These are phyloP conservation scores for Caenorhabditis latens DNA, from an alignment of 1,140 invertebrate genomes.

Conservation along the genomic window DNA sequence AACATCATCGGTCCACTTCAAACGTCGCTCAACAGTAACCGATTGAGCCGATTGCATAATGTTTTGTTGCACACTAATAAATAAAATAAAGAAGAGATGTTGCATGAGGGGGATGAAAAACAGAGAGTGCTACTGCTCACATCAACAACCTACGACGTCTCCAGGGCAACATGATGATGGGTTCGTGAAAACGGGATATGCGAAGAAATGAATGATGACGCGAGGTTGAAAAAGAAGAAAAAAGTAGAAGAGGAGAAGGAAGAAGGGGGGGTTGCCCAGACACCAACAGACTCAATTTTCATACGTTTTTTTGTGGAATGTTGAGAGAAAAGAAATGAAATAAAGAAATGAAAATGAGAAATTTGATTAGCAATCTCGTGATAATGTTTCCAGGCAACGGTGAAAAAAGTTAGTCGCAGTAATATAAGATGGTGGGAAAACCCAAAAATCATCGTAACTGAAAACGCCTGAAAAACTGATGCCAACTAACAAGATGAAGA, in stretches of 20 bases:
- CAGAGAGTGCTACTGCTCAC: background rate
- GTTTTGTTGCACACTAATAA: background rate
- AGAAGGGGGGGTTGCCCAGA: background rate
- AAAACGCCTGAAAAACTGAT: background rate
- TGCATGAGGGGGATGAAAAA: background rate
- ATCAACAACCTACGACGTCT: slow-evolving; percentile 15
- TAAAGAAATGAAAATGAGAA: no score
- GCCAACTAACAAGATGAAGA: background rate
- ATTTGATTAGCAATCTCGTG: background rate
- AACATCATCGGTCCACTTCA: slow-evolving; percentile 24
- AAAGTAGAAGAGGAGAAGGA: background rate
- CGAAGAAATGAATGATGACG: slow-evolving; percentile 46
- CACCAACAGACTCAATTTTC: background rate
- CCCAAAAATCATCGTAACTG: background rate
- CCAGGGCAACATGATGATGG: slow-evolving; percentile 20
- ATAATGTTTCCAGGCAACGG: background rate
- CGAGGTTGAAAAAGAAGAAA: background rate
- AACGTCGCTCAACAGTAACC: slow-evolving; percentile 25
- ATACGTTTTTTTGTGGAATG: background rate
- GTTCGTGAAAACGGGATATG: background rate
- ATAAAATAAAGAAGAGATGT: background rate
- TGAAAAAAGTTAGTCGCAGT: background rate
- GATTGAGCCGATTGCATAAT: slow-evolving; percentile 42
- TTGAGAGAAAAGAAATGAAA: no score
- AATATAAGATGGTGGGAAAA: no score